Conservation (phyloP, 2,797 vertebrate species). For the Stomatorhinus walkeri region DNA sequence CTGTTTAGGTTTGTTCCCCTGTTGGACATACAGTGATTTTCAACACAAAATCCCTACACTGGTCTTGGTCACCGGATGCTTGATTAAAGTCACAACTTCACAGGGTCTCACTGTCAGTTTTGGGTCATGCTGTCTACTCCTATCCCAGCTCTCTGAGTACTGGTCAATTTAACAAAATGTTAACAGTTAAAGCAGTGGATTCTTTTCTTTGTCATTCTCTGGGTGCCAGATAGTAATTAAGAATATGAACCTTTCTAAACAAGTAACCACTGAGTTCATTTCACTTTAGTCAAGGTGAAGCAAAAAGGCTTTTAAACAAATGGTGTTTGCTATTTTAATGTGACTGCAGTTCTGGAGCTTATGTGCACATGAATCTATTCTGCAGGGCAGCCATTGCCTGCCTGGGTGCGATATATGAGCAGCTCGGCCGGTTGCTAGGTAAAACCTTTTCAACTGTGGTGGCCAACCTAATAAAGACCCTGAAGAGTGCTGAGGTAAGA, state of each 20-base stretch:
- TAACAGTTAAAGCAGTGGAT: not conserved
- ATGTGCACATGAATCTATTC: conserved; percentile 34
- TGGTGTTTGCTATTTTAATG: not conserved
- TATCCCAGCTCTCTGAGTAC: not conserved
- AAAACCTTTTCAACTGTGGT: conserved; percentile 76
- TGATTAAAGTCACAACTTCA: not conserved
- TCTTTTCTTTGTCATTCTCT: not conserved
- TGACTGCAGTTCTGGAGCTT: not conserved
- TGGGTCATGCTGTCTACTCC: not conserved
- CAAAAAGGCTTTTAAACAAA: not conserved
- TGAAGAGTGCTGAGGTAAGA: conserved; percentile 89
- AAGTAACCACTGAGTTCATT: not conserved
- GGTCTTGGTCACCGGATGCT: not conserved
- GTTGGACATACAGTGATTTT: not conserved
- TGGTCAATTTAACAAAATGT: not conserved
- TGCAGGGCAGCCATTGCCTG: conserved; percentile 82
- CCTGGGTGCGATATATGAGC: conserved; percentile 81
- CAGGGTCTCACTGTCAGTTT: not conserved
- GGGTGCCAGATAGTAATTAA: not conserved
- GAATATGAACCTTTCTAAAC: not conserved
- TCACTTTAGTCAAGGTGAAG: not conserved
- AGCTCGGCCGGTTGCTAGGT: conserved; percentile 76
- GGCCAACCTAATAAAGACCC: conserved; percentile 79
- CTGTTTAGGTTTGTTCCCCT: not conserved
- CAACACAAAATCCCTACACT: not conserved